Percentiles rank a stretch among this genome's conserved stretches.
These are phyloP conservation scores for Crenuchus spilurus DNA, from an alignment of 2,797 vertebrate species.

Conservation along the genomic window DNA sequence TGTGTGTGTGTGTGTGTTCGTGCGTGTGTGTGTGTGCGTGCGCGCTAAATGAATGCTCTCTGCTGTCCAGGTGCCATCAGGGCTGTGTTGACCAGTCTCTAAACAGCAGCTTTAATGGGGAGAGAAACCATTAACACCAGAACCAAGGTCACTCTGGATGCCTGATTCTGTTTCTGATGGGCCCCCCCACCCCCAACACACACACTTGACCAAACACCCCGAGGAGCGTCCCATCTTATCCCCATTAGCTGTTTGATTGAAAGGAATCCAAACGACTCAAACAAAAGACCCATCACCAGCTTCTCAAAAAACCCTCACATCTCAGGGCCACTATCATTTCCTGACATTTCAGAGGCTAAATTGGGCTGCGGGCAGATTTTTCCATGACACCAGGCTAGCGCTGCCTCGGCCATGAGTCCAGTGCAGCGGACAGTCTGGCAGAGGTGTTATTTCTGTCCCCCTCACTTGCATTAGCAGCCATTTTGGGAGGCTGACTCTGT, in stretches of 20 bases:
- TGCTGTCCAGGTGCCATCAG: constrained; percentile 73
- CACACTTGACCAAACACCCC: constrained; percentile 28
- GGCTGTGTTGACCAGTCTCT: constrained; percentile 68
- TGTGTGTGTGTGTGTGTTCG: background rate
- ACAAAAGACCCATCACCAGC: constrained; percentile 64
- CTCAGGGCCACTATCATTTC: constrained; percentile 69
- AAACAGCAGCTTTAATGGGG: constrained; percentile 75
- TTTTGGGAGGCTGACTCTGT: constrained; percentile 81
- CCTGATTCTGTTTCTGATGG: constrained; percentile 81
- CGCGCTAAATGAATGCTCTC: constrained; percentile 22
- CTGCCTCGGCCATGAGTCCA: constrained; percentile 26
- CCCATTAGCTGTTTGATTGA: constrained; percentile 81
- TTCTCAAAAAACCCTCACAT: constrained; percentile 59
- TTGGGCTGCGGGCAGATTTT: constrained; percentile 42
- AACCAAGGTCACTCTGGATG: constrained; percentile 81
- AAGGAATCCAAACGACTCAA: constrained; percentile 72
- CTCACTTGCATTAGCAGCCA: constrained; percentile 76
- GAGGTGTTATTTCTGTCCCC: constrained; percentile 64
- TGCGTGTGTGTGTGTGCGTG: background rate
- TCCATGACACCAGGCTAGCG: constrained; percentile 18
- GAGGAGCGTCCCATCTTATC: constrained; percentile 59
- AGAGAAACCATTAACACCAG: constrained; percentile 82
- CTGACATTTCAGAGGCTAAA: constrained; percentile 64
- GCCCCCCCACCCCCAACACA: constrained; percentile 21
- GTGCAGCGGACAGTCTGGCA: constrained; percentile 67